Evolutionary conservation across 2,797 vertebrate genomes (phyloP), one percentile per base, ranked within the genome.

Genomic region (Falco berigora): DNA sequence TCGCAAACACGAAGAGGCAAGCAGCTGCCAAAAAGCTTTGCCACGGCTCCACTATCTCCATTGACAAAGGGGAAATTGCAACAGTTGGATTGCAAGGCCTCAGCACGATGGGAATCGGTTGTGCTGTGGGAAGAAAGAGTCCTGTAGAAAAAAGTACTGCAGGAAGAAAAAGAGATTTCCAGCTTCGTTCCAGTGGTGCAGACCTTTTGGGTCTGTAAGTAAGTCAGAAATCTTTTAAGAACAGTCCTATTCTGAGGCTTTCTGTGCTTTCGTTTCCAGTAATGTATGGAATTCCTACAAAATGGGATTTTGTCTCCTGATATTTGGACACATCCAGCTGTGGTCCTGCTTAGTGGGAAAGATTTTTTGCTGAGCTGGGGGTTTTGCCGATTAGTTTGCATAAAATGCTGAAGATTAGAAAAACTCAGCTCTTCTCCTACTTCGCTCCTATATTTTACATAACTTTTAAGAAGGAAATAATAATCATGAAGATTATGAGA

Each of bases 371-470:
- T 81, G 42, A 90, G 73, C 17, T 90, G 50, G 5, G 5, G 0
- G 0, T 18, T 88, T 78, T 88, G 21, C 32, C 61, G 42, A 28
- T 63, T 83, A 78, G 13, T 76, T 88, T 92, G 83, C 69, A 88
- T 85, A 89, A 95, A 94, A 87, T 82, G 59, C 74, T 87, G 71
- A 92, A 56, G 90, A 92, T 71, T 88, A 76, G 56, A 86, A 90
- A 27, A 87, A 80, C 21, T 79, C 84, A 17, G 32, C 8, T 84
- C 88, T 85, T 21, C 0, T 59, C 12, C 5, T 53, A 58, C 11
- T 86, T 76, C 78, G n/a, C 14, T 85, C 44, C 49, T 79, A 36
- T 38, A 81, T 52, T 92, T 90, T 62, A 63, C 2, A 0, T 59
- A 58, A 55, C 12, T 66, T 77, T 80, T 75, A 7, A 27, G 66